Percentiles rank a stretch among this genome's conserved stretches.
Evolutionary conservation across 2,797 vertebrate species (phyloP).

Genomic region (Acanthurus leucopareius): DNA sequence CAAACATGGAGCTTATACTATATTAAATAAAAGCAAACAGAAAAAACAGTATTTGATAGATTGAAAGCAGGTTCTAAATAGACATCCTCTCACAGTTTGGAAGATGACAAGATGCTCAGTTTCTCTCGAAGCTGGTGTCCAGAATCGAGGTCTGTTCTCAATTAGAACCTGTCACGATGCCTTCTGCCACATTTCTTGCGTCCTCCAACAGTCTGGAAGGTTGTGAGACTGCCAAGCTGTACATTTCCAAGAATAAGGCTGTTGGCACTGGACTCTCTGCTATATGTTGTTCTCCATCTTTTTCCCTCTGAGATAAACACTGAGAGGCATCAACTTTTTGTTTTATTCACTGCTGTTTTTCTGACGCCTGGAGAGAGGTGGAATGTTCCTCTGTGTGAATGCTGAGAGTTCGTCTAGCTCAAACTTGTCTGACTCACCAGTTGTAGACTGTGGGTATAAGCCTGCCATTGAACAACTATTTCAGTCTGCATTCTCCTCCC

Average conservation of each 20-base stretch:
- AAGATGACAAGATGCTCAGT: conserved; percentile 52
- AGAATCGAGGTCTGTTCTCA: conserved; percentile 62
- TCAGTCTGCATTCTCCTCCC: too few relatives aligned
- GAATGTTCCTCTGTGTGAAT: conserved; percentile 31
- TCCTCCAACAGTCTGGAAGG: conserved; percentile 39
- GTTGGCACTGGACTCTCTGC: conserved; percentile 48
- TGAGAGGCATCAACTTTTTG: conserved; percentile 25
- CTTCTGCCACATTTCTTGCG: conserved; percentile 54
- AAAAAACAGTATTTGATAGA: conserved; percentile 22
- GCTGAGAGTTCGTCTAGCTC: conserved; percentile 14
- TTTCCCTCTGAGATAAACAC: conserved; percentile 36
- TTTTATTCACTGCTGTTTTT: conserved; percentile 50
- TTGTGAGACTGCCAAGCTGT: conserved; percentile 55
- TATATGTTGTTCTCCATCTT: conserved; percentile 49
- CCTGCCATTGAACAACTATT: too few relatives aligned
- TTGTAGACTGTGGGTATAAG: too few relatives aligned
- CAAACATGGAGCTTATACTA: background rate
- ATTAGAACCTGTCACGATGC: conserved; percentile 64
- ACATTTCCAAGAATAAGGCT: conserved; percentile 53
- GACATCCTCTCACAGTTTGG: conserved; percentile 51
- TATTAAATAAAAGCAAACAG: conserved; percentile 4
- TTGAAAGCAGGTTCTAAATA: conserved; percentile 36
- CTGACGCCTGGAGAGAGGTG: conserved; percentile 23
- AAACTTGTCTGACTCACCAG: too few relatives aligned
- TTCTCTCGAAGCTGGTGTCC: conserved; percentile 51